These are phyloP conservation scores for Amazona guildingii DNA, from an alignment of 2,113 vertebrate genomes.

Conservation along the genomic window DNA sequence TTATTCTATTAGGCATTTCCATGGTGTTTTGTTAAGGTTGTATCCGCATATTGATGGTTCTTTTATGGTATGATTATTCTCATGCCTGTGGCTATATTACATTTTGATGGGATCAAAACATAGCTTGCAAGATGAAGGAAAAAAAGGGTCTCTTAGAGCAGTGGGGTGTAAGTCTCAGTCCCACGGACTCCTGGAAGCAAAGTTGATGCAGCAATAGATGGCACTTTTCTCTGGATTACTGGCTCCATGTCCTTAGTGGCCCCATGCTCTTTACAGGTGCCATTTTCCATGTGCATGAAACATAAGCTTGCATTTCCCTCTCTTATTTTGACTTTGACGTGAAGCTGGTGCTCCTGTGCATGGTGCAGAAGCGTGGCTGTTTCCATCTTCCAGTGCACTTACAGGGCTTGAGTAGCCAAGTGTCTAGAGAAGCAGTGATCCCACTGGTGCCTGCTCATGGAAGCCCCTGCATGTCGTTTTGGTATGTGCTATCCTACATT, in stretches of 20 bases:
- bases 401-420: not conserved
- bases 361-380: not conserved
- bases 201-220: not conserved
- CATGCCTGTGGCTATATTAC: not conserved
- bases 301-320: not conserved
- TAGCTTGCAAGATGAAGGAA: not conserved
- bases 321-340: not conserved
- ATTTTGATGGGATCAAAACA: not conserved
- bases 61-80: not conserved
- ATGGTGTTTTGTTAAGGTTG: not conserved
- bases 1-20: conserved; percentile 4
- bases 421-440: not conserved
- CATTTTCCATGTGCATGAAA: not conserved
- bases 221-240: not conserved
- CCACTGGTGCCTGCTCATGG: not conserved
- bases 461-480: not conserved
- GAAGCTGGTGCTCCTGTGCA: accelerated
- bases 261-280: not conserved
- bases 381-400: not conserved
- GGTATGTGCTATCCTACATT: not conserved
- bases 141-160: not conserved
- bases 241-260: not conserved
- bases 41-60: not conserved
- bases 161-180: not conserved
- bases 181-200: not conserved